These are phyloP conservation scores for Chrysomela aeneicollis DNA, from an alignment of 2,888 invertebrate species.

Conservation along the genomic window DNA sequence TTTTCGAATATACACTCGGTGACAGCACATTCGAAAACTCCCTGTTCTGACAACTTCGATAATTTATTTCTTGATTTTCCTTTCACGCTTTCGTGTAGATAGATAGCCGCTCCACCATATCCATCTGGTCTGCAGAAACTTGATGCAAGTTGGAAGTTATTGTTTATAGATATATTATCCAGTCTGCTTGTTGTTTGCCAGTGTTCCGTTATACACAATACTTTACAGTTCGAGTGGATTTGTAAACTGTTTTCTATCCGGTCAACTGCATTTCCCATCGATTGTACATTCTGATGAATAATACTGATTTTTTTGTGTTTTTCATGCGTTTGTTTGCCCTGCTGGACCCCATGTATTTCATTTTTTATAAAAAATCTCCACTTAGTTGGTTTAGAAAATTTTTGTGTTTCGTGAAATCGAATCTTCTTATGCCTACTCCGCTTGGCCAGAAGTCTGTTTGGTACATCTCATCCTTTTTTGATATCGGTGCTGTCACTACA, in stretches of 20 bases:
- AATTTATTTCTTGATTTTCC: too few relatives aligned
- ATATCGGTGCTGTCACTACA: not conserved
- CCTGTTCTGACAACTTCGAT: too few relatives aligned
- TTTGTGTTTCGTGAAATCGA: conserved; percentile 15
- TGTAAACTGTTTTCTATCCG: conserved; percentile 2
- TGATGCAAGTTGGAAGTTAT: too few relatives aligned
- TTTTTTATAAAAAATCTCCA: conserved; percentile 7
- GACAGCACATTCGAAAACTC: too few relatives aligned
- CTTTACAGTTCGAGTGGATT: not conserved
- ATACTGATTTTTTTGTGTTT: not conserved
- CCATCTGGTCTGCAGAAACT: too few relatives aligned
- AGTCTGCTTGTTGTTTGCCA: conserved; percentile 5
- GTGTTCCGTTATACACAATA: conserved; percentile 4
- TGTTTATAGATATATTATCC: too few relatives aligned
- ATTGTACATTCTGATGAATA: conserved; percentile 5
- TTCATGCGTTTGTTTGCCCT: conserved; percentile 1
- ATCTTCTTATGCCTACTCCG: conserved; percentile 10
- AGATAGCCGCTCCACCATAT: too few relatives aligned
- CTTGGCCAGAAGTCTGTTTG: too few relatives aligned
- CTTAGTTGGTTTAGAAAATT: not conserved
- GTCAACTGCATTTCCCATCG: not conserved
- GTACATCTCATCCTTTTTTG: conserved; percentile 3
- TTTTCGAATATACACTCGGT: too few relatives aligned
- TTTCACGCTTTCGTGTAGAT: too few relatives aligned
- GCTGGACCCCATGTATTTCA: not conserved